These are phyloP conservation scores for Pinctada fucata DNA, from an alignment of 2,888 invertebrate genomes.

Conservation along the genomic window DNA sequence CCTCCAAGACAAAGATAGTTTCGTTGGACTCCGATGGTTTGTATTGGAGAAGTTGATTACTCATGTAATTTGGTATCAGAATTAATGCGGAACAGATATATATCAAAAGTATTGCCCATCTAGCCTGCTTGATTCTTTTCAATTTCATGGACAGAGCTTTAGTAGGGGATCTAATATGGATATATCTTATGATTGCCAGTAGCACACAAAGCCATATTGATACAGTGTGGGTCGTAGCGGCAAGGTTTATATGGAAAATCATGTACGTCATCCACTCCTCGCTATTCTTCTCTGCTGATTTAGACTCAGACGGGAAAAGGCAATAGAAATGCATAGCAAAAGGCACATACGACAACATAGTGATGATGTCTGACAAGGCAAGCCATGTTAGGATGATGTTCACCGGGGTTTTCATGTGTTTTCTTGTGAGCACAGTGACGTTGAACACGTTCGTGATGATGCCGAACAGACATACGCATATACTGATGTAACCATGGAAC, in stretches of 20 bases:
- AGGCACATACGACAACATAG: conserved; percentile 93
- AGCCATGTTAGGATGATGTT: conserved; percentile 90
- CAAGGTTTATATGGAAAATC: conserved; percentile 90
- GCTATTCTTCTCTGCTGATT: conserved; percentile 67
- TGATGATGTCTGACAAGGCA: conserved; percentile 92
- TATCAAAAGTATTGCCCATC: conserved; percentile 86
- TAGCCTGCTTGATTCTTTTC: conserved; percentile 88
- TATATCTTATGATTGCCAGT: conserved; percentile 92
- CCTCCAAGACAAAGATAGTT: conserved; percentile 59
- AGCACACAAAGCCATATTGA: conserved; percentile 95
- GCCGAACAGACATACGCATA: conserved; percentile 92
- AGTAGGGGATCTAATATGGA: conserved; percentile 84
- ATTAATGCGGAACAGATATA: conserved; percentile 90
- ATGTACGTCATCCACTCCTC: conserved; percentile 76
- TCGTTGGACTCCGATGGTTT: conserved; percentile 49
- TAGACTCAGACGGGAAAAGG: conserved; percentile 53
- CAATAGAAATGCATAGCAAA: conserved; percentile 84
- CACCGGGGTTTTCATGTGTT: conserved; percentile 92
- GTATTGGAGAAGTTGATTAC: conserved; percentile 79
- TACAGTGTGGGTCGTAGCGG: conserved; percentile 91
- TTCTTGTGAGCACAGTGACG: conserved; percentile 88
- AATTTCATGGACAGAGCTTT: conserved; percentile 80
- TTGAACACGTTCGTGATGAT: conserved; percentile 94
- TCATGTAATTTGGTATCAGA: conserved; percentile 90
- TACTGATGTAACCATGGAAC: conserved; percentile 90